Conservation (phyloP, 2,113 vertebrate species). For the Willisornis vidua region DNA sequence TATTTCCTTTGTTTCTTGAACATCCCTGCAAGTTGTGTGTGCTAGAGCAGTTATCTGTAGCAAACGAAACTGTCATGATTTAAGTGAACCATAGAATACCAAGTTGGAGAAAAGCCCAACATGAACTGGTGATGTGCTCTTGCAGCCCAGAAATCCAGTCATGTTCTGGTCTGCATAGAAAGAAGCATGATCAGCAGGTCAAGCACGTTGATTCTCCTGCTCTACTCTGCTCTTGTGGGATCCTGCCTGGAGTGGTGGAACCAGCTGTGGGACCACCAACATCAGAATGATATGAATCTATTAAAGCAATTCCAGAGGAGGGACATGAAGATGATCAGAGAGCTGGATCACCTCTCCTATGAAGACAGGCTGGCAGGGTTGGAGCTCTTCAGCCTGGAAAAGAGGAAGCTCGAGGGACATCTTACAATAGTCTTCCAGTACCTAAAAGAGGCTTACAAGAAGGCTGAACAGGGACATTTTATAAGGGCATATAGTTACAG, state of each 20-base stretch:
- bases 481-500: not conserved
- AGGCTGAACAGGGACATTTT: not conserved
- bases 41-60: not conserved
- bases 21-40: not conserved
- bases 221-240: not conserved
- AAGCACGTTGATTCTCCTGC: not conserved
- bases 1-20: not conserved
- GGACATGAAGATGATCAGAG: not conserved
- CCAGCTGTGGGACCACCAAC: not conserved
- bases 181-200: rapidly evolving
- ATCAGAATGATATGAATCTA: not conserved
- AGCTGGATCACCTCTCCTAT: not conserved
- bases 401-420: not conserved
- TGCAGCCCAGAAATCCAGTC: not conserved
- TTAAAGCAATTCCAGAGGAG: not conserved
- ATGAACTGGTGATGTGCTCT: not conserved
- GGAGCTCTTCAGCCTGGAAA: not conserved
- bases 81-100: not conserved
- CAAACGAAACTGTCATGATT: not conserved
- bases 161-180: not conserved
- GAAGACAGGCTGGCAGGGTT: not conserved
- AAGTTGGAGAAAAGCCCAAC: not conserved
- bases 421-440: not conserved
- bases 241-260: not conserved
- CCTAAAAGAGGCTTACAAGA: rapidly evolving